Conservation (phyloP, 1,140 invertebrate genomes). For the Xylocopa sonorina region DNA sequence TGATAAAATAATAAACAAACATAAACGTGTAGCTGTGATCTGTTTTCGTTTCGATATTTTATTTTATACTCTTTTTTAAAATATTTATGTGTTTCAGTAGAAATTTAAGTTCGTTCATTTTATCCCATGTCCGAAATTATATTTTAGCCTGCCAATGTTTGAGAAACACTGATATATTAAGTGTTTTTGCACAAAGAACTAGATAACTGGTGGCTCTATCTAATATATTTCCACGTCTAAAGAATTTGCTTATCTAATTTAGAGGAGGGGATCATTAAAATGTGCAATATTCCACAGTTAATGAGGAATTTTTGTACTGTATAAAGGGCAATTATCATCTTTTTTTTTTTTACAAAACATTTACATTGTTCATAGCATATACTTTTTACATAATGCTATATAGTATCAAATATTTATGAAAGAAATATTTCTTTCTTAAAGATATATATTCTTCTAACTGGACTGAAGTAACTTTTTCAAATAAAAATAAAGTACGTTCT, state of each 20-base stretch:
- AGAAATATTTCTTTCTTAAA: slow-evolving; percentile 22
- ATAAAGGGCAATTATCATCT: slow-evolving; percentile 9
- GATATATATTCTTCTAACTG: not conserved
- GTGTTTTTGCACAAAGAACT: slow-evolving; percentile 57
- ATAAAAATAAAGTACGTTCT: not conserved
- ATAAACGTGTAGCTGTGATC: slow-evolving; percentile 69
- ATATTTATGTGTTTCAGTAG: slow-evolving; percentile 49
- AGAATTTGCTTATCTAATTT: slow-evolving; percentile 32
- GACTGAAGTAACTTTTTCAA: not conserved
- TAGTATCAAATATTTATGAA: slow-evolving; percentile 3
- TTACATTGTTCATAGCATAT: not conserved
- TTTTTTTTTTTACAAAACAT: not conserved
- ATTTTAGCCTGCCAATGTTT: slow-evolving; percentile 75
- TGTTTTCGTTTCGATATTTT: slow-evolving; percentile 59
- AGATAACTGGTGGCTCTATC: slow-evolving; percentile 75
- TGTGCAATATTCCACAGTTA: slow-evolving; percentile 1
- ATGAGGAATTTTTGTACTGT: not conserved
- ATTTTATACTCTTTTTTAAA: slow-evolving; percentile 42
- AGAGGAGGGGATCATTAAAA: slow-evolving; percentile 2
- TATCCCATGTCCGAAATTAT: slow-evolving; percentile 51
- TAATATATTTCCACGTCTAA: slow-evolving; percentile 41
- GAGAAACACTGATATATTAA: slow-evolving; percentile 79
- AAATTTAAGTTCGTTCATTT: slow-evolving; percentile 56
- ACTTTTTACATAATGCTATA: not conserved
- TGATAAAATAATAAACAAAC: slow-evolving; percentile 57